Evolutionary conservation across 2,888 invertebrate species (phyloP).

Genomic region (Tetragonula carbonaria): DNA sequence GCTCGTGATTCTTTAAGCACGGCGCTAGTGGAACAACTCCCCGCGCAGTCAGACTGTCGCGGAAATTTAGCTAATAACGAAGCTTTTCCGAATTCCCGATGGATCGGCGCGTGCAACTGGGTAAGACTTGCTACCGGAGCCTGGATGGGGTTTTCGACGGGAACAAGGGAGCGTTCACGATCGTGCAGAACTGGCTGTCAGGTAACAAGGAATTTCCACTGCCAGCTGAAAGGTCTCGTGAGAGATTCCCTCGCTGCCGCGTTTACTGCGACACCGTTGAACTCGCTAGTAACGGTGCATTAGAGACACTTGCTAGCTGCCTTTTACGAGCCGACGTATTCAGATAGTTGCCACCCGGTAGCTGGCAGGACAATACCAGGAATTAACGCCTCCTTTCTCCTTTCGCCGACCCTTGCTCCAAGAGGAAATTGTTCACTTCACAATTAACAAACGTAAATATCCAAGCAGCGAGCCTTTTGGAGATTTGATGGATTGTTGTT

Average conservation of each 20-base stretch:
- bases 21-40: not conserved
- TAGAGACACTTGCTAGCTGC: constrained; percentile 75
- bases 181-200: constrained; percentile 31
- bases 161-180: not conserved
- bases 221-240: constrained; percentile 55
- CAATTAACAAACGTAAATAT: not conserved
- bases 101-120: not conserved
- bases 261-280: constrained; percentile 80
- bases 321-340: constrained; percentile 78
- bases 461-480: not conserved
- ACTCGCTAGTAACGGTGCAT: constrained; percentile 79
- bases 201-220: constrained; percentile 41
- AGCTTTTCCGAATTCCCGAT: constrained; percentile 7
- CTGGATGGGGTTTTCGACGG: not conserved
- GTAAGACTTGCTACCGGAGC: too few relatives aligned
- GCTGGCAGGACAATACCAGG: constrained; percentile 61
- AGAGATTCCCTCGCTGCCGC: constrained; percentile 56
- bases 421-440: not conserved
- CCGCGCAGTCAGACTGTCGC: not conserved
- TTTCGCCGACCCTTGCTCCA: not conserved
- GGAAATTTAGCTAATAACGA: constrained; percentile 5
- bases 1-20: not conserved
- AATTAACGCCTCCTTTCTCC: constrained; percentile 67
- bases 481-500: not conserved
- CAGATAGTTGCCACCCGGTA: constrained; percentile 52